phyloP scores from a whole-genome alignment of 2,888 invertebrate genomes.

The Doris montereyensis region DNA sequence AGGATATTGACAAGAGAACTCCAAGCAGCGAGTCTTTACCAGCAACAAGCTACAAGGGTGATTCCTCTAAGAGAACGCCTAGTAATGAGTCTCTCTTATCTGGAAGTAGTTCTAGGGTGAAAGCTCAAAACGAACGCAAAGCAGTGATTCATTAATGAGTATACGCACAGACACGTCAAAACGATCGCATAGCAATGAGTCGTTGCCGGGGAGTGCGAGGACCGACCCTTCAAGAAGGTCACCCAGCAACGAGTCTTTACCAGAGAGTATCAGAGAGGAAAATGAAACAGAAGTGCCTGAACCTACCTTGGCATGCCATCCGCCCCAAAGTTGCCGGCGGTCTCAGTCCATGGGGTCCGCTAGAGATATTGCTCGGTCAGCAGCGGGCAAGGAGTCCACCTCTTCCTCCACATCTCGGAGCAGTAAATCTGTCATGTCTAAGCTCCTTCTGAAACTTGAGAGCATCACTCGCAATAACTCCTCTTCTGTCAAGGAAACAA shows the following conservation, averaged over 20 bases:
- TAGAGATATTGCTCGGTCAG: slow-evolving; percentile 42
- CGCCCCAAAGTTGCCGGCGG: slow-evolving; percentile 30
- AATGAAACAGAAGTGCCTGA: neutral
- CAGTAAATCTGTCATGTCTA: slow-evolving; percentile 54
- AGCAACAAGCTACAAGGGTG: slow-evolving; percentile 17
- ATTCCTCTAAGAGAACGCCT: slow-evolving; percentile 1
- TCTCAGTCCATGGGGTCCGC: slow-evolving; percentile 47
- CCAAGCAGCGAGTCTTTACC: slow-evolving; percentile 38
- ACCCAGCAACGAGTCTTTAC: slow-evolving; percentile 41
- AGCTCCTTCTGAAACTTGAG: slow-evolving; percentile 59
- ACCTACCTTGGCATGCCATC: neutral
- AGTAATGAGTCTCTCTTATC: slow-evolving; percentile 14
- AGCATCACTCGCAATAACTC: slow-evolving; percentile 56
- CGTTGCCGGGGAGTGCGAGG: slow-evolving; percentile 33
- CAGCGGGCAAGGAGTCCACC: neutral
- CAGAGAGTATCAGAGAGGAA: slow-evolving; percentile 38
- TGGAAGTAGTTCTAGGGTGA: slow-evolving; percentile 25
- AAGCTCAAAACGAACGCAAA: slow-evolving; percentile 16
- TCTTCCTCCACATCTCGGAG: slow-evolving; percentile 3
- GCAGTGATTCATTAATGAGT: slow-evolving; percentile 16
- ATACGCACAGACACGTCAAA: slow-evolving; percentile 8
- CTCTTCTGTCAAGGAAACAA: slow-evolving; percentile 50
- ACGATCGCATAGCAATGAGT: slow-evolving; percentile 39
- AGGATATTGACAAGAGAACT: slow-evolving; percentile 31
- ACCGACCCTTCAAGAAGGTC: slow-evolving; percentile 29